Evolutionary conservation across 2,888 invertebrate genomes (phyloP).

Genomic region (Esperia sulphurella): DNA sequence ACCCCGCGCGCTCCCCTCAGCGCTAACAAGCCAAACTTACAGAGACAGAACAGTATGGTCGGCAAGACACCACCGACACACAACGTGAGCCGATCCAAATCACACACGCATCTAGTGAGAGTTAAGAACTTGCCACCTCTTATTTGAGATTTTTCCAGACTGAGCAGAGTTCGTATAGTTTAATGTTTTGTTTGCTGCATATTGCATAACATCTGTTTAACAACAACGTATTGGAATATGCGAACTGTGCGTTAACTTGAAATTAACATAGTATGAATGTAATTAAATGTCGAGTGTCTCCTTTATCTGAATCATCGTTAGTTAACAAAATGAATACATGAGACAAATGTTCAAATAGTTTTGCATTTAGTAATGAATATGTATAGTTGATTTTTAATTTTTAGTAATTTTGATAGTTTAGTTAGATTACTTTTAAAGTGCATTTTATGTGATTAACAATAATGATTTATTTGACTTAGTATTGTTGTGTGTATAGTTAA

Average conservation of each 20-base stretch:
- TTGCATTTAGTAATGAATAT: too few relatives aligned
- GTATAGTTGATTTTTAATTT: too few relatives aligned
- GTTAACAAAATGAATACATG: too few relatives aligned
- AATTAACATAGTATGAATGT: neutral
- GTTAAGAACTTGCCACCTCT: slow-evolving; percentile 62
- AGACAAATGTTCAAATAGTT: too few relatives aligned
- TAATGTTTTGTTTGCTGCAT: slow-evolving; percentile 8
- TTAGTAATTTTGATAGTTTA: too few relatives aligned
- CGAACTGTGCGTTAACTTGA: neutral
- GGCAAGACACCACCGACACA: slow-evolving; percentile 47
- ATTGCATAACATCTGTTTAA: slow-evolving; percentile 1
- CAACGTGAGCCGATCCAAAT: slow-evolving; percentile 58
- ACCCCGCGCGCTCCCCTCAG: slow-evolving; percentile 65
- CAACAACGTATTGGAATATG: neutral
- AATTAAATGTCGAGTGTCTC: too few relatives aligned
- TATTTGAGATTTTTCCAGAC: slow-evolving; percentile 24
- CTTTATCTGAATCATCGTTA: too few relatives aligned
- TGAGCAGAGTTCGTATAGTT: neutral
- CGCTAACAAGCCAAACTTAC: slow-evolving; percentile 51
- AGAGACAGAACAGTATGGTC: slow-evolving; percentile 47
- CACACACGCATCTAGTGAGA: slow-evolving; percentile 55
- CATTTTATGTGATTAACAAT: too few relatives aligned
- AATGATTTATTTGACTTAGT: too few relatives aligned
- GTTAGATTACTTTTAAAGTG: too few relatives aligned
- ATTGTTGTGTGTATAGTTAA: too few relatives aligned